Evolutionary conservation across 2,113 vertebrate genomes (phyloP).

Genomic region (Dissostichus mawsoni): DNA sequence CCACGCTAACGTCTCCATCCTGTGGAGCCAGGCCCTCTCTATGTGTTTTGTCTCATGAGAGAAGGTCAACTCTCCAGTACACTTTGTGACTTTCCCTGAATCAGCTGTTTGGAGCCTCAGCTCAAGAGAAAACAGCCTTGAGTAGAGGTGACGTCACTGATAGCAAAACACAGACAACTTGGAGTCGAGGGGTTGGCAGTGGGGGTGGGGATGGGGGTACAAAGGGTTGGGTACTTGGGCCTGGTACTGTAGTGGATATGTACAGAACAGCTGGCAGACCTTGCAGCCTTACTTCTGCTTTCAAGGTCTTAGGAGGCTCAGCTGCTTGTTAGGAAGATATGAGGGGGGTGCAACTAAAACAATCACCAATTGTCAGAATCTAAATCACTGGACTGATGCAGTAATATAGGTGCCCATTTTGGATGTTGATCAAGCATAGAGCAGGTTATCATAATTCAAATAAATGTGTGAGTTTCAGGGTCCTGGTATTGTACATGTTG

Average conservation of each 20-base stretch:
- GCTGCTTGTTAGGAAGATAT: slow-evolving; percentile 53
- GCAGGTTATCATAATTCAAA: not conserved
- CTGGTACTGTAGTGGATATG: slow-evolving; percentile 55
- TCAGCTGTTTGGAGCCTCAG: slow-evolving; percentile 84
- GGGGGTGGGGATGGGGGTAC: not conserved
- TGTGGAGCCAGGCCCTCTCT: slow-evolving; percentile 69
- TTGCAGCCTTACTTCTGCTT: slow-evolving; percentile 52
- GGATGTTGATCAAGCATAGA: not conserved
- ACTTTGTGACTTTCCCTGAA: slow-evolving; percentile 87
- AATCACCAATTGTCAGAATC: slow-evolving; percentile 51
- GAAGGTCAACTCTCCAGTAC: slow-evolving; percentile 88
- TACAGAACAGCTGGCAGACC: slow-evolving; percentile 74
- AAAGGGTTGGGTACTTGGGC: slow-evolving; percentile 19
- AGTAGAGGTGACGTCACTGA: slow-evolving; percentile 85
- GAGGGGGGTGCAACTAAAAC: slow-evolving; percentile 39
- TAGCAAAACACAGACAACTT: slow-evolving; percentile 79
- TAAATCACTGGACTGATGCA: not conserved
- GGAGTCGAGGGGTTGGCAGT: slow-evolving; percentile 49
- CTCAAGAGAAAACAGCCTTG: slow-evolving; percentile 84
- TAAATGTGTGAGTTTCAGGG: not conserved
- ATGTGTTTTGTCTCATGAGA: slow-evolving; percentile 91
- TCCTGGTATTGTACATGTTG: not conserved
- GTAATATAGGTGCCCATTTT: not conserved
- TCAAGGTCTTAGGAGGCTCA: slow-evolving; percentile 67
- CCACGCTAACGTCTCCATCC: slow-evolving; percentile 77